Conservation (phyloP, 1,140 invertebrate species). For the Fopius arisanus region DNA sequence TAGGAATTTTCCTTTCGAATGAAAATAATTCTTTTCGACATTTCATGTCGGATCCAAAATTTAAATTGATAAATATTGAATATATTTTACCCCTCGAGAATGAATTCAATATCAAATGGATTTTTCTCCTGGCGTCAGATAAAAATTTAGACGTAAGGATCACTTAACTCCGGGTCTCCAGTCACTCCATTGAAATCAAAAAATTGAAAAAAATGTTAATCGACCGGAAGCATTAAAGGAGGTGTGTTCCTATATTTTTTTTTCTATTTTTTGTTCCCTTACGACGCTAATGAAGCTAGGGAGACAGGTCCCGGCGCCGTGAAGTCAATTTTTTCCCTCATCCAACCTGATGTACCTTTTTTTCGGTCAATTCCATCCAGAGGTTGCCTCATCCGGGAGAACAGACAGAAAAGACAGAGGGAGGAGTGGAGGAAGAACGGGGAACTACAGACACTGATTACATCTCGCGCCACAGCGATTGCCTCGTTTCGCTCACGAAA, state of each 20-base stretch:
- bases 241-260: not conserved
- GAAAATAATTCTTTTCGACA: no score
- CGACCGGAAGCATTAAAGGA: conserved; percentile 7
- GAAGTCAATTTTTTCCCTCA: conserved; percentile 31
- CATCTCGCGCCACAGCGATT: conserved; percentile 38
- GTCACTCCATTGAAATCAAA: not conserved
- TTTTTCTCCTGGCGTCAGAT: no score
- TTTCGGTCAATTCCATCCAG: not conserved
- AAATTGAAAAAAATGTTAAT: not conserved
- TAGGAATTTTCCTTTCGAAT: no score
- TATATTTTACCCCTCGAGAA: no score
- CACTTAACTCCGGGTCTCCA: no score
- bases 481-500: conserved; percentile 55
- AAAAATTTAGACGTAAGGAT: no score
- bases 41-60: no score
- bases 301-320: not conserved
- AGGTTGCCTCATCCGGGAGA: conserved; percentile 50
- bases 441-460: conserved; percentile 18
- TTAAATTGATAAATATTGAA: no score
- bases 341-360: not conserved
- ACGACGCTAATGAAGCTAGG: not conserved
- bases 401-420: not conserved
- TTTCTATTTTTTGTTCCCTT: not conserved
- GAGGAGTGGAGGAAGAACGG: not conserved
- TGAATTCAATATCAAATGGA: no score